phyloP scores from a whole-genome alignment of 1,140 invertebrate species.

The Scaptomyza graminum region DNA sequence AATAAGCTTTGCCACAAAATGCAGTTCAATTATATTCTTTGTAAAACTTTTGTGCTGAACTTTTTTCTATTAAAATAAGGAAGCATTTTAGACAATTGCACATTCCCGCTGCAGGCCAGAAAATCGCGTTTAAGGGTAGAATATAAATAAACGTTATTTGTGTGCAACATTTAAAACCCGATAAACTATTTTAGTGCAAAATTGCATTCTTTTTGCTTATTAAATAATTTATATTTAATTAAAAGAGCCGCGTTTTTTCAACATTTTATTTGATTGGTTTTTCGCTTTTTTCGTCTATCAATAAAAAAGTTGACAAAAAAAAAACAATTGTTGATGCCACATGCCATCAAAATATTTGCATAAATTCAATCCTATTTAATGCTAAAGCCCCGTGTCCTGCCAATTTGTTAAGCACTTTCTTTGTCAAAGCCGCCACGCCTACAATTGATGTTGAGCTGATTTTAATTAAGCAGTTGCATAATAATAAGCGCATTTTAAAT shows the following conservation, averaged over 20 bases:
- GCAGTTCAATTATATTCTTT: conserved; percentile 72
- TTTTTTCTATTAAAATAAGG: conserved; percentile 53
- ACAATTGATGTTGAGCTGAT: conserved; percentile 54
- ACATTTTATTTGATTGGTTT: not conserved
- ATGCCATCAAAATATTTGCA: not conserved
- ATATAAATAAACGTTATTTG: not conserved
- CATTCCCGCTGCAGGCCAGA: conserved; percentile 23
- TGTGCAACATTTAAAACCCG: too few relatives aligned
- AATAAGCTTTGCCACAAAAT: conserved; percentile 54
- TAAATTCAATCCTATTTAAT: not conserved
- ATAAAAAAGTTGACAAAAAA: not conserved
- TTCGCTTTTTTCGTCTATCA: not conserved
- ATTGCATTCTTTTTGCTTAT: conserved; percentile 13
- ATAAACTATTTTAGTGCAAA: conserved; percentile 11
- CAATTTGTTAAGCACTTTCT: conserved; percentile 6
- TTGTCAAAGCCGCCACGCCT: not conserved
- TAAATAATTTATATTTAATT: conserved; percentile 51
- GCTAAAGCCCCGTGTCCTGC: not conserved
- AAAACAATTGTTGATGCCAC: not conserved
- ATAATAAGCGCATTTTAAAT: conserved; percentile 58
- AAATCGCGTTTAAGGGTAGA: conserved; percentile 13
- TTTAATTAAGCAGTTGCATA: conserved; percentile 73
- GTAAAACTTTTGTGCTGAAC: conserved; percentile 50
- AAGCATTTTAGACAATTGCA: conserved; percentile 63
- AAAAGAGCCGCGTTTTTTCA: conserved; percentile 20